A percentile compares a stretch with the other conserved stretches of the same genome.
phyloP scores from a whole-genome alignment of 2,797 vertebrate genomes.

The Scarus forsteni region DNA sequence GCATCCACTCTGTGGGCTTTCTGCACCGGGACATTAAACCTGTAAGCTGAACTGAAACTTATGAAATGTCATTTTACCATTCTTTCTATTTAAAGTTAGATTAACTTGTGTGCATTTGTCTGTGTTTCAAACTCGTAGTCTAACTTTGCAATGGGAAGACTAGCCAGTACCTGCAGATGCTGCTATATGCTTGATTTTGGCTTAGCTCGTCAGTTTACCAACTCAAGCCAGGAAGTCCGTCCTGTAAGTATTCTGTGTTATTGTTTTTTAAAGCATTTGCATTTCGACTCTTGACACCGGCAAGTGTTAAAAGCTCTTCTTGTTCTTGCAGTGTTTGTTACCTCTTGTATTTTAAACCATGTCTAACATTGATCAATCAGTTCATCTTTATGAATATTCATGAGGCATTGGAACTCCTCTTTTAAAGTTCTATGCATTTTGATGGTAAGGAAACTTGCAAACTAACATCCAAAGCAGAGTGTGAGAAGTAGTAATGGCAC shows the following conservation, averaged over 20 bases:
- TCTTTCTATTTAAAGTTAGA: background rate
- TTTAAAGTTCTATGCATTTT: too few relatives aligned
- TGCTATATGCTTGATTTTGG: slow-evolving; percentile 99
- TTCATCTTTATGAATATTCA: too few relatives aligned
- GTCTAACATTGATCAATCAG: too few relatives aligned
- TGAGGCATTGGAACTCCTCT: too few relatives aligned
- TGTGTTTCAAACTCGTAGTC: slow-evolving; percentile 86
- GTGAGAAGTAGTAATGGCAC: too few relatives aligned
- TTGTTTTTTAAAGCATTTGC: too few relatives aligned
- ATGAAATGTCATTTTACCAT: background rate
- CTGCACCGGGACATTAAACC: slow-evolving; percentile 99
- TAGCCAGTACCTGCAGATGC: slow-evolving; percentile 94
- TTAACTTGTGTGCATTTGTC: slow-evolving; percentile 46
- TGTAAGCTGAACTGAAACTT: slow-evolving; percentile 78
- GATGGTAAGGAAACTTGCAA: too few relatives aligned
- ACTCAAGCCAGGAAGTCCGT: slow-evolving; percentile 95
- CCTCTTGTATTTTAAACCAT: too few relatives aligned
- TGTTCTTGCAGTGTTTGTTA: too few relatives aligned
- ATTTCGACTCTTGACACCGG: too few relatives aligned
- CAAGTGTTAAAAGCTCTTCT: too few relatives aligned
- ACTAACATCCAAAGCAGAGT: too few relatives aligned
- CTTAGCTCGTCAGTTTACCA: slow-evolving; percentile 96
- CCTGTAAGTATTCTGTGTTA: slow-evolving; percentile 74
- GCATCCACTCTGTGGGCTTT: slow-evolving; percentile 98
- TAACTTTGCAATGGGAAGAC: slow-evolving; percentile 95